A percentile compares a stretch with the other conserved stretches of the same genome.
Evolutionary conservation across 2,888 invertebrate species (phyloP).

Genomic region (Acronicta leporina): DNA sequence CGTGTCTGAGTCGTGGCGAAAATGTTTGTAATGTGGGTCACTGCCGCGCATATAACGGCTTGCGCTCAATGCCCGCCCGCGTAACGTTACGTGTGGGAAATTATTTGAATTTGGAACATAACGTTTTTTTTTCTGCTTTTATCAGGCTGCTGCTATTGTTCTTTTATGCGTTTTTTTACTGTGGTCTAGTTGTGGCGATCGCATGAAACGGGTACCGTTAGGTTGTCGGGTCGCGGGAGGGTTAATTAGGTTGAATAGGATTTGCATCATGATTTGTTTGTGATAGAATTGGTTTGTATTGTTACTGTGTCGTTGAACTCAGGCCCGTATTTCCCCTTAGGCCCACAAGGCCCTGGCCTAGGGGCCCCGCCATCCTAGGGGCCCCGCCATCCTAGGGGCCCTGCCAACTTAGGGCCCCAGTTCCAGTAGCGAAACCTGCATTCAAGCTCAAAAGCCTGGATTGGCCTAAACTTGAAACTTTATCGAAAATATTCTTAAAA

Average conservation of each 20-base stretch:
- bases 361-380: no score
- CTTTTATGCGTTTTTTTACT: slow-evolving; percentile 73
- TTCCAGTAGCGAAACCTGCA: no score
- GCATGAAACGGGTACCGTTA: slow-evolving; percentile 63
- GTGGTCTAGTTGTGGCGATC: slow-evolving; percentile 76
- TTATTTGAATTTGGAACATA: slow-evolving; percentile 88
- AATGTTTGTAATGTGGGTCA: slow-evolving; percentile 82
- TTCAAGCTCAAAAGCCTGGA: no score
- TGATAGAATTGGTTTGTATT: slow-evolving; percentile 1
- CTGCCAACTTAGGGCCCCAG: no score
- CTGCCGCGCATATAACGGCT: slow-evolving; percentile 87
- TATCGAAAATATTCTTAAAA: no score
- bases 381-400: no score
- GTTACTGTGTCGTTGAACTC: neutral
- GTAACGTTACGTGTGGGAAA: slow-evolving; percentile 89
- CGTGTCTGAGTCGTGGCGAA: slow-evolving; percentile 72
- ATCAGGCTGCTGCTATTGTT: slow-evolving; percentile 81
- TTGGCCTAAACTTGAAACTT: no score
- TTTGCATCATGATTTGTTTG: slow-evolving; percentile 33
- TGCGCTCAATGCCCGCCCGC: slow-evolving; percentile 87
- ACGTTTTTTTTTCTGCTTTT: slow-evolving; percentile 79
- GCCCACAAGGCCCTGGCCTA: no score
- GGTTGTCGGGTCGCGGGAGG: slow-evolving; percentile 49
- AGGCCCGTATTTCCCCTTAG: no score
- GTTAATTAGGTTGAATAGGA: slow-evolving; percentile 48